phyloP scores from a whole-genome alignment of 2,797 vertebrate species.

The Sebastes ruberrimus region DNA sequence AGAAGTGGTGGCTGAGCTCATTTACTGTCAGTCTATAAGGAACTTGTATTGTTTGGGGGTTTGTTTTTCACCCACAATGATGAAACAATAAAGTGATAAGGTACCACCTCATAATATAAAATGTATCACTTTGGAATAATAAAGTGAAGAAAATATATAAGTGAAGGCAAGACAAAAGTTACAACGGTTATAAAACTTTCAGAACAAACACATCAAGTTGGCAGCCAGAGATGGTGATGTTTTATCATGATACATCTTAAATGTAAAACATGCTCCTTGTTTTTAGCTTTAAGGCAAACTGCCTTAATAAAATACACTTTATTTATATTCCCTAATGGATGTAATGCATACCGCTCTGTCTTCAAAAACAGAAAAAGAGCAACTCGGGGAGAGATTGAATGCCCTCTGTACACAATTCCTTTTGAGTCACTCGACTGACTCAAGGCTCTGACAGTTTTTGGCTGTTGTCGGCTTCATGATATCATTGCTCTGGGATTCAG shows the following conservation, averaged over 20 bases:
- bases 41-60: neutral
- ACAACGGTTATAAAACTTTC: neutral
- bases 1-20: neutral
- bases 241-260: neutral
- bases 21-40: neutral
- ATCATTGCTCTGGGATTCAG: slow-evolving; percentile 21
- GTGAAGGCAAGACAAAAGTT: neutral
- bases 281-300: neutral
- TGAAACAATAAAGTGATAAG: neutral
- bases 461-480: neutral
- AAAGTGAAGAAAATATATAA: neutral
- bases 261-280: neutral
- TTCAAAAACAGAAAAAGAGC: neutral
- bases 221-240: neutral
- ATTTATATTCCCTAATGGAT: neutral
- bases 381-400: neutral
- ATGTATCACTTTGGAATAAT: neutral
- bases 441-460: slow-evolving; percentile 9
- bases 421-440: slow-evolving; percentile 7
- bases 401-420: neutral
- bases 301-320: neutral
- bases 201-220: neutral
- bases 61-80: neutral
- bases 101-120: neutral
- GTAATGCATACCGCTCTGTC: neutral